Percentiles rank a stretch among this genome's conserved stretches.
phyloP scores from a whole-genome alignment of 92 coral and sea anemone genomes.

The Zoanthus sociatus region DNA sequence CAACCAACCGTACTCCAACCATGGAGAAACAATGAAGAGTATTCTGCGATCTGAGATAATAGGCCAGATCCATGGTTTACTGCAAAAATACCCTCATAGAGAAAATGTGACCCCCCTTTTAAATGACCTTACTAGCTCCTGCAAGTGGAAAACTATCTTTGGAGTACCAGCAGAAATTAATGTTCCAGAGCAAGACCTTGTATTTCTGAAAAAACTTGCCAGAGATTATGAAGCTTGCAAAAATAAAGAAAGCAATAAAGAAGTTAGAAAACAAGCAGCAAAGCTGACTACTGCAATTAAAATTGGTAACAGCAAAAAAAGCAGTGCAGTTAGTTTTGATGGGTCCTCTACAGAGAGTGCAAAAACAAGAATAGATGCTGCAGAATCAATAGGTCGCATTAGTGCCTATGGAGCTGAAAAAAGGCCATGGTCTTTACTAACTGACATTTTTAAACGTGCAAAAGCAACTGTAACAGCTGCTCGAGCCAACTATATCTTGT shows the following conservation, averaged over 20 bases:
- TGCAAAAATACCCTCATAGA: constrained; percentile 21
- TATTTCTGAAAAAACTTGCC: background rate
- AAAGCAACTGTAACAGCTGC: constrained; percentile 62
- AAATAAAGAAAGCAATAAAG: constrained; percentile 35
- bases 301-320: constrained; percentile 23
- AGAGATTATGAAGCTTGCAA: constrained; percentile 33
- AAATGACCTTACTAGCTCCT: constrained; percentile 12
- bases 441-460: constrained; percentile 44
- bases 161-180: constrained; percentile 4
- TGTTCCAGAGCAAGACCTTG: constrained; percentile 2
- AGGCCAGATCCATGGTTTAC: background rate
- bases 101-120: constrained; percentile 28
- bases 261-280: constrained; percentile 35
- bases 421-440: too few species aligned
- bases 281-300: constrained; percentile 21
- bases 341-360: constrained; percentile 8
- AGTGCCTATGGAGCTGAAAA: constrained; percentile 7
- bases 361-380: constrained; percentile 21
- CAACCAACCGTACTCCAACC: constrained; percentile 24
- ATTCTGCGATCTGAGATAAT: constrained; percentile 10
- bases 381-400: background rate
- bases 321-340: constrained; percentile 12
- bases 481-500: constrained; percentile 51
- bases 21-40: constrained; percentile 31
- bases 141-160: constrained; percentile 5